These are phyloP conservation scores for Lepidurus arcticus DNA, from an alignment of 1,140 invertebrate genomes.

Conservation along the genomic window DNA sequence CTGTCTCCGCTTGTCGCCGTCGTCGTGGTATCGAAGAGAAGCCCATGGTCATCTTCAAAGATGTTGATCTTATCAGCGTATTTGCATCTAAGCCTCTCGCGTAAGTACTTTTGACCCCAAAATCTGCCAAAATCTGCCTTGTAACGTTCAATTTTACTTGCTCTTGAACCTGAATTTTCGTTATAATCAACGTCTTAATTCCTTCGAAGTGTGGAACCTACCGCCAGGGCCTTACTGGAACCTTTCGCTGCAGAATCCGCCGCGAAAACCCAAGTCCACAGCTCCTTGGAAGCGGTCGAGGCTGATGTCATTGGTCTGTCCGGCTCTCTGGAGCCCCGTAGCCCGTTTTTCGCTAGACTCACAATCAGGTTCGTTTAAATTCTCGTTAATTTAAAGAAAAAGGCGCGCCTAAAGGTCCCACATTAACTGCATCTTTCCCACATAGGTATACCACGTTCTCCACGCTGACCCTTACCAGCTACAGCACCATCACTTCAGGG, in stretches of 20 bases:
- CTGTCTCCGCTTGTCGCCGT: background rate
- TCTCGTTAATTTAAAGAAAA: background rate
- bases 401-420: background rate
- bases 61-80: background rate
- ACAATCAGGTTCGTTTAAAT: background rate
- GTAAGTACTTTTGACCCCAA: background rate
- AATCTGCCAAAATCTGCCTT: too few species aligned
- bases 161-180: too few species aligned
- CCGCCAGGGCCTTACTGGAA: background rate
- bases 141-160: too few species aligned
- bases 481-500: background rate
- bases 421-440: background rate
- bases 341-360: background rate
- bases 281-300: background rate
- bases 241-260: background rate
- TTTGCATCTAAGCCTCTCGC: background rate
- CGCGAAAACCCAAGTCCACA: background rate
- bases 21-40: slow-evolving; percentile 21
- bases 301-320: background rate
- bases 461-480: background rate
- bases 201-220: background rate
- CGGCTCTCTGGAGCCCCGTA: background rate
- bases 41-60: background rate
- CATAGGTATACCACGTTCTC: background rate
- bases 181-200: too few species aligned